Percentiles rank a stretch among this genome's conserved stretches.
Evolutionary conservation across 2,797 vertebrate species (phyloP).

Genomic region (Numenius phaeopus): DNA sequence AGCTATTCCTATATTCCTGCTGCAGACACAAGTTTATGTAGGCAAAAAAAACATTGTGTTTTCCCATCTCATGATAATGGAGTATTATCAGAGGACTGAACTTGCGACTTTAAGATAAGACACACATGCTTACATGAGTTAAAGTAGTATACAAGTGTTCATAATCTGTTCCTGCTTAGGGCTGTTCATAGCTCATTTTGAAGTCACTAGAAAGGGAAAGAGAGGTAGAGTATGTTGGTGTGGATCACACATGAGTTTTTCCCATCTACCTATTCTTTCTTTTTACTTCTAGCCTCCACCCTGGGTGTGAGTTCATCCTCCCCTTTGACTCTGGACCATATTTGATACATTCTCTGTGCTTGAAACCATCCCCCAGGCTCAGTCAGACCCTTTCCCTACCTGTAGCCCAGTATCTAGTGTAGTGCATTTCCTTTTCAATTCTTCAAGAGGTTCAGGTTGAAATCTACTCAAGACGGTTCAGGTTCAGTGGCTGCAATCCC

Average conservation of each 20-base stretch:
- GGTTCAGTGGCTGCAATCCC: background rate
- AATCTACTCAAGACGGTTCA: background rate
- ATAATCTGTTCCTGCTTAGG: background rate
- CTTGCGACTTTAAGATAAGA: background rate
- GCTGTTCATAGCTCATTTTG: background rate
- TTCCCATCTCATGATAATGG: background rate
- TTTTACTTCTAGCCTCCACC: background rate
- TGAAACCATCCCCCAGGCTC: background rate
- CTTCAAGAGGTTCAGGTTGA: background rate
- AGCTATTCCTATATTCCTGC: background rate
- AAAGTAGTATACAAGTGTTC: background rate
- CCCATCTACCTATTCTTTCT: background rate
- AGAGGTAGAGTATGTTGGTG: background rate
- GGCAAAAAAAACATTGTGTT: background rate
- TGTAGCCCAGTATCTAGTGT: background rate
- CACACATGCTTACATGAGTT: accelerated
- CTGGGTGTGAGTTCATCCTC: background rate
- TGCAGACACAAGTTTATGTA: background rate
- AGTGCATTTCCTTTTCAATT: background rate
- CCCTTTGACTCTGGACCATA: background rate
- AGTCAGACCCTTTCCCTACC: background rate
- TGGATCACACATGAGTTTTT: background rate
- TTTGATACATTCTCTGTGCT: background rate
- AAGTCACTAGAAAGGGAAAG: background rate
- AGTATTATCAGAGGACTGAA: background rate